A percentile compares a stretch with the other conserved stretches of the same genome.
Conservation (phyloP, 2,113 vertebrate species). For the Calypte anna region DNA sequence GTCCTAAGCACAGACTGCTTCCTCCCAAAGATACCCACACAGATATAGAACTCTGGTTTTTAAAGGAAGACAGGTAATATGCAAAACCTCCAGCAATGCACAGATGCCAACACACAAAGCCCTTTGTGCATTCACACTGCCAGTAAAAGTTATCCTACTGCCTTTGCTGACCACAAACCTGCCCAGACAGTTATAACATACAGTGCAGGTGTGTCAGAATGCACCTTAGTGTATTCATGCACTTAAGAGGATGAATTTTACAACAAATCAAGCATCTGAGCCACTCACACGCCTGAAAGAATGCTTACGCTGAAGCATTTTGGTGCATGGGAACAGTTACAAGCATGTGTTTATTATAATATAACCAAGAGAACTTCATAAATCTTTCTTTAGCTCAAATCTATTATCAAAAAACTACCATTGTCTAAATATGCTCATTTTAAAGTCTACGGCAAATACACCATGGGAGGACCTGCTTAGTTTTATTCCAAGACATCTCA, state of each 20-base stretch:
- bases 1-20: neutral
- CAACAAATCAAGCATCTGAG: neutral
- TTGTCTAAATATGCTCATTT: neutral
- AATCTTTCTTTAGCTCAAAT: neutral
- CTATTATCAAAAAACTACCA: neutral
- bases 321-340: neutral
- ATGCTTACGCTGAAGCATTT: neutral
- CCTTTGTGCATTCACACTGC: neutral
- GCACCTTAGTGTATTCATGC: fast-evolving
- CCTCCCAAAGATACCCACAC: neutral
- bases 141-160: neutral
- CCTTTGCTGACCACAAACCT: neutral
- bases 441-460: neutral
- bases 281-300: neutral
- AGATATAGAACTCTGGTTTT: neutral
- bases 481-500: slow-evolving; percentile 19
- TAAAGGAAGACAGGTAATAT: neutral
- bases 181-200: neutral
- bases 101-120: neutral
- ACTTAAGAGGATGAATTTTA: neutral
- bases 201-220: neutral
- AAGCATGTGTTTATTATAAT: neutral
- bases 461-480: neutral
- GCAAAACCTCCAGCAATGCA: neutral
- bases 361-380: neutral